Conservation (phyloP, 2,113 vertebrate genomes). For the Helogale parvula region DNA sequence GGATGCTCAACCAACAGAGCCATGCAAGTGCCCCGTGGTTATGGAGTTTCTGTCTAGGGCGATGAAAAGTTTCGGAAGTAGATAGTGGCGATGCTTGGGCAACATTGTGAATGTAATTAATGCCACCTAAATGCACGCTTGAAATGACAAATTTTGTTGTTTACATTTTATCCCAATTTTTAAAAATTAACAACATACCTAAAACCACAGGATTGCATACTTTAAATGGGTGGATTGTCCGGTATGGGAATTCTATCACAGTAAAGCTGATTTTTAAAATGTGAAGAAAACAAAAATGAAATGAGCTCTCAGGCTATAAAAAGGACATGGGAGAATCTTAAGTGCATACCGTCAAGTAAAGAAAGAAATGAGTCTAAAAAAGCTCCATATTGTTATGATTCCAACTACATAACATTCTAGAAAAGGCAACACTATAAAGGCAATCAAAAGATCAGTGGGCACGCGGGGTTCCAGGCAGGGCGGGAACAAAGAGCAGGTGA, state of each 20-base stretch:
- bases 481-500: background rate
- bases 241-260: slow-evolving; percentile 5
- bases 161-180: background rate
- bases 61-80: background rate
- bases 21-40: too few species aligned
- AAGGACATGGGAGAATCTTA: slow-evolving; percentile 25
- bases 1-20: too few species aligned
- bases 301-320: slow-evolving; percentile 40
- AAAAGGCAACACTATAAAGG: slow-evolving; percentile 7
- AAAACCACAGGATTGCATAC: background rate
- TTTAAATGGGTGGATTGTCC: background rate
- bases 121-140: background rate
- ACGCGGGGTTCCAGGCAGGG: background rate
- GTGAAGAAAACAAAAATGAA: background rate
- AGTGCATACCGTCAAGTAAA: background rate
- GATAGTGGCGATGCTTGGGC: background rate
- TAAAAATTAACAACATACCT: background rate
- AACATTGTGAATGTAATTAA: background rate
- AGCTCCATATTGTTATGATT: background rate
- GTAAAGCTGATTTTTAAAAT: background rate
- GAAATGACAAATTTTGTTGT: background rate
- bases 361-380: slow-evolving; percentile 34
- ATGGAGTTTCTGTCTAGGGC: background rate
- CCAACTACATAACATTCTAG: background rate
- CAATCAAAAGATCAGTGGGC: background rate